phyloP scores from a whole-genome alignment of 2,113 vertebrate genomes.

The Galbula dea region DNA sequence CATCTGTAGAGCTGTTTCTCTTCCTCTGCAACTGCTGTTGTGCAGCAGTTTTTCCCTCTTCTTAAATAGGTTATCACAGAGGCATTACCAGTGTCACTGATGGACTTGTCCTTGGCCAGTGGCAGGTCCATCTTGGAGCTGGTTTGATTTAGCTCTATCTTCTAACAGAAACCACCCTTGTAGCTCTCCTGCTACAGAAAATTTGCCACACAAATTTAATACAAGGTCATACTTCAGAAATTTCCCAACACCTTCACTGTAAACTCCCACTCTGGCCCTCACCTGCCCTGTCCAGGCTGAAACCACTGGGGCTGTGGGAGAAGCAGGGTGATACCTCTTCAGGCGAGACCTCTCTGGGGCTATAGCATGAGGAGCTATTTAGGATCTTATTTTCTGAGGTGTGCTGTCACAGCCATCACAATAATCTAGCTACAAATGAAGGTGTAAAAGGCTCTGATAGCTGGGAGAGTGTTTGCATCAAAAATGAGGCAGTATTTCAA shows the following conservation, averaged over 20 bases:
- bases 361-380: neutral
- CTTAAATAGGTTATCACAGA: neutral
- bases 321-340: neutral
- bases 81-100: neutral
- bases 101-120: neutral
- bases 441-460: neutral
- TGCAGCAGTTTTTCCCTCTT: neutral
- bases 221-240: neutral
- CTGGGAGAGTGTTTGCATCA: neutral
- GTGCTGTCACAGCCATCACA: neutral
- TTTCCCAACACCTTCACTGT: neutral
- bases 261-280: rapidly evolving
- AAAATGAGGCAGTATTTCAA: neutral
- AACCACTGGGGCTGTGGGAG: neutral
- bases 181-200: neutral
- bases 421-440: neutral
- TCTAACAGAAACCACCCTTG: too few species aligned
- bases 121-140: rapidly evolving
- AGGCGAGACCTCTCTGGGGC: neutral
- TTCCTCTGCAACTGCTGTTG: neutral
- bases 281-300: neutral
- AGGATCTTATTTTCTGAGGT: neutral
- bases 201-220: neutral
- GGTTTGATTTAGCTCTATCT: neutral
- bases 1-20: neutral